Evolutionary conservation across 2,888 invertebrate species (phyloP).

Genomic region (Sycophila texana): DNA sequence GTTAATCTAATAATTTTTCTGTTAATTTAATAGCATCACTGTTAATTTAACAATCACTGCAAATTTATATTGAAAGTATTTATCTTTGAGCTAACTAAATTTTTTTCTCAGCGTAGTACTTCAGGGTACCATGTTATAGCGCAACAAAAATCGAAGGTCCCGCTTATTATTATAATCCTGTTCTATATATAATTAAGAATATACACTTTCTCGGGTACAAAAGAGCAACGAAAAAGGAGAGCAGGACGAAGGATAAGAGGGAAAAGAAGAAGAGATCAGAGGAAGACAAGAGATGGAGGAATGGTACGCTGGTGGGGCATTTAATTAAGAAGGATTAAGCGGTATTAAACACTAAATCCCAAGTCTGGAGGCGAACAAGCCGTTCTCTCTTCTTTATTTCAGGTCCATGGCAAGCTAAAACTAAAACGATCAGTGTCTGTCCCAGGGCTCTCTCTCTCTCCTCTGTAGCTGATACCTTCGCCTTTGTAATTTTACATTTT

Average conservation of each 20-base stretch:
- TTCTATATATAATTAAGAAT: constrained; percentile 28
- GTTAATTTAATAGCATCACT: too few species aligned
- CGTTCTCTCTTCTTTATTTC: constrained; percentile 58
- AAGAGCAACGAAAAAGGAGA: constrained; percentile 23
- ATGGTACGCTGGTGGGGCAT: constrained; percentile 55
- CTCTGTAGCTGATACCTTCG: constrained; percentile 3
- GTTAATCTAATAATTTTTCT: too few species aligned
- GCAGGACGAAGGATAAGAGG: not conserved
- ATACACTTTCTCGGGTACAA: constrained; percentile 11
- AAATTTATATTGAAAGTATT: too few species aligned
- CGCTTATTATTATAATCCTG: constrained; percentile 9
- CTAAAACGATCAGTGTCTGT: constrained; percentile 64
- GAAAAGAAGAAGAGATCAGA: constrained; percentile 27
- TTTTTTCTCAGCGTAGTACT: too few species aligned
- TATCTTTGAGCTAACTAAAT: too few species aligned
- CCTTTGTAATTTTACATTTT: constrained; percentile 50
- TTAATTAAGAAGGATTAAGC: constrained; percentile 73
- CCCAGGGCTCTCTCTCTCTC: constrained; percentile 58
- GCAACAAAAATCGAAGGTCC: not conserved
- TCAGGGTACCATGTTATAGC: too few species aligned
- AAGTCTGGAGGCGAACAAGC: constrained; percentile 59
- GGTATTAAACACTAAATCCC: constrained; percentile 64
- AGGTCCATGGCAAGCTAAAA: constrained; percentile 59
- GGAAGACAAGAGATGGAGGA: constrained; percentile 51
- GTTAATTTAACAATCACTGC: too few species aligned